Percentiles rank a stretch among this genome's conserved stretches.
These are phyloP conservation scores for Oreochromis spilurus DNA, from an alignment of 2,113 vertebrate genomes.

Conservation along the genomic window DNA sequence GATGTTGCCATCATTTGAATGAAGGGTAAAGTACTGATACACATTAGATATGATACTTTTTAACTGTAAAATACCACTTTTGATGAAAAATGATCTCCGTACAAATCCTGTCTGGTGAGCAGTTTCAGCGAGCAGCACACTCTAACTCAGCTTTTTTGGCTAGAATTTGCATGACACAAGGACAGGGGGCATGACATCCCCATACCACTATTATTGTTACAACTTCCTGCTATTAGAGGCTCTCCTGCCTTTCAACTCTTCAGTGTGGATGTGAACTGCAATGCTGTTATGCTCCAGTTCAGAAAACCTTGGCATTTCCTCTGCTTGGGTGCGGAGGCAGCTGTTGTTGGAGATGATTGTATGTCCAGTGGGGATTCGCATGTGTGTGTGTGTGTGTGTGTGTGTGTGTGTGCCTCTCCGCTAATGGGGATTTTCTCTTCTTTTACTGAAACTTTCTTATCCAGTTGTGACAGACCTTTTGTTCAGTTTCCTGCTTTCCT, in stretches of 20 bases:
- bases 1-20: background rate
- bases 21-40: background rate
- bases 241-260: conserved; percentile 25
- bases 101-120: background rate
- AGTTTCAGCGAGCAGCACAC: background rate
- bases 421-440: conserved; percentile 16
- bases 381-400: background rate
- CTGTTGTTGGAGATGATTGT: conserved; percentile 51
- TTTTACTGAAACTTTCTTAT: conserved; percentile 35
- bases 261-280: conserved; percentile 39
- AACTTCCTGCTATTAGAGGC: conserved; percentile 68
- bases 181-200: conserved; percentile 31
- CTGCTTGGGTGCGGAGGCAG: conserved; percentile 56
- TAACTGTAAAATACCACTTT: background rate
- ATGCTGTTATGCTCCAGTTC: conserved; percentile 56
- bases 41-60: background rate
- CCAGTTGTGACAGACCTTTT: conserved; percentile 37
- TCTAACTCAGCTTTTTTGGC: background rate
- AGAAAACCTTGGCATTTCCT: conserved; percentile 70
- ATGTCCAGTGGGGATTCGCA: conserved; percentile 36
- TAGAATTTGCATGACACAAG: conserved; percentile 14
- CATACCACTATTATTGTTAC: conserved; percentile 58
- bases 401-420: background rate
- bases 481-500: conserved; percentile 50
- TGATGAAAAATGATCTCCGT: background rate